Evolutionary conservation across 2,888 invertebrate genomes (phyloP), one percentile per base, ranked within the genome.

Genomic region (Quadroppia sp.): DNA sequence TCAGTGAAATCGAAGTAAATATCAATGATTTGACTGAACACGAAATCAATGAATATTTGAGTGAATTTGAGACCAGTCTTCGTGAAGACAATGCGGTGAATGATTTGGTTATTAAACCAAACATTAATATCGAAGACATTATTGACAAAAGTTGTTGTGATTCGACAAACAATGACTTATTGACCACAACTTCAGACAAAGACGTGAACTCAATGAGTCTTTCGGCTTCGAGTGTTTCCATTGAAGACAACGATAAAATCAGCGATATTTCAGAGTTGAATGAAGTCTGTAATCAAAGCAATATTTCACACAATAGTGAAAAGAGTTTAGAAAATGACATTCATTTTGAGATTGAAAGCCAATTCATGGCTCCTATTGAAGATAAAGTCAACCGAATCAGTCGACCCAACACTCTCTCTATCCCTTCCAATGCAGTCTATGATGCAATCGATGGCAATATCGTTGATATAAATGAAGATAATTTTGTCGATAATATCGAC

Each of bases 21-120:
- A 70, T 70, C 20, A 48, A 48, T 15, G 45, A 42, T 13, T 67
- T 73, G 73, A 53, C 45, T 20, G 73, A 73, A 56, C 45, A 67
- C 20, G 73, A 73, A 11, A 45, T 73, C 2, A 67, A 73, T 53
- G 36, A 50, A 50, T 69, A 48, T 25, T 32, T 73, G 17, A 42
- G 48, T 32, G 64, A 73, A 64, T 73, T 73, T 15, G 71, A 56
- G 11, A 7, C 15, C 61, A 30, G 32, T 2, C 25, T 32, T 17
- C 4, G 11, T 15, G 30, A 61, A 50, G 42, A 30, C 23, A 32
- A n/a, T 67, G 40, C 6, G 40, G n/a, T 40, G 2, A 48, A 48
- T 45, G 61, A 23, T 9, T 6, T 20, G 15, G 23, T 40, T 1
- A 28, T 15, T 20, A 56, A 56, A 17, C 6, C 59, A 17, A 30